A percentile compares a stretch with the other conserved stretches of the same genome.
Evolutionary conservation across 2,888 invertebrate genomes (phyloP).

Genomic region (Dicranocentrus wangi): DNA sequence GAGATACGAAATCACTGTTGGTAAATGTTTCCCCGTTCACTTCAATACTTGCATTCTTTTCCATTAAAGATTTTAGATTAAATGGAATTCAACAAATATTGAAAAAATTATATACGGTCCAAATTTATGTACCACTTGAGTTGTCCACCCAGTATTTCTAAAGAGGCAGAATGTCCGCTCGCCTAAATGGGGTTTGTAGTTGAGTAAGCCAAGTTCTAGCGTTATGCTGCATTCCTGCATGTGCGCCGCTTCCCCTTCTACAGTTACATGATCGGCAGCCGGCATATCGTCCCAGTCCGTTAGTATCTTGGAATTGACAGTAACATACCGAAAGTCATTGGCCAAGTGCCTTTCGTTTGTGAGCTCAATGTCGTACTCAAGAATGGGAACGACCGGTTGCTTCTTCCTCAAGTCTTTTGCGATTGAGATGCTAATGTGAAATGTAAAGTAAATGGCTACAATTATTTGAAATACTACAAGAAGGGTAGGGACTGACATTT

Average conservation of each 20-base stretch:
- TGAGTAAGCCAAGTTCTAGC: neutral
- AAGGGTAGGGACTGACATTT: too few relatives aligned
- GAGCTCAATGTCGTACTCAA: conserved; percentile 28
- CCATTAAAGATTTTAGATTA: neutral
- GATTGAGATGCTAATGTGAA: too few relatives aligned
- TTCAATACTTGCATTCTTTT: neutral
- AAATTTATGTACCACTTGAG: neutral
- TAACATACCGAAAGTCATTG: conserved; percentile 3
- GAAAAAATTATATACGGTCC: neutral
- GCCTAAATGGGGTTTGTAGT: neutral
- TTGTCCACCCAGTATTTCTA: conserved; percentile 1
- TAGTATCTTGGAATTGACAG: neutral
- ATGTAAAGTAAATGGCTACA: too few relatives aligned
- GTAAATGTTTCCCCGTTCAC: neutral
- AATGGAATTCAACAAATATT: neutral
- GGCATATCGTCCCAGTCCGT: conserved; percentile 13
- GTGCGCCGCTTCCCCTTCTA: neutral
- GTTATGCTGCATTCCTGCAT: neutral
- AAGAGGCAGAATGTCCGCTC: neutral
- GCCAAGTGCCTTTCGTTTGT: conserved; percentile 14
- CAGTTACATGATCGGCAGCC: neutral
- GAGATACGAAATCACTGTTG: neutral
- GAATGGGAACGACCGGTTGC: conserved; percentile 5
- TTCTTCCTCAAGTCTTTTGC: too few relatives aligned
- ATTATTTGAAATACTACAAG: too few relatives aligned